Conservation (phyloP, 1,140 invertebrate genomes). For the Samia ricini region DNA sequence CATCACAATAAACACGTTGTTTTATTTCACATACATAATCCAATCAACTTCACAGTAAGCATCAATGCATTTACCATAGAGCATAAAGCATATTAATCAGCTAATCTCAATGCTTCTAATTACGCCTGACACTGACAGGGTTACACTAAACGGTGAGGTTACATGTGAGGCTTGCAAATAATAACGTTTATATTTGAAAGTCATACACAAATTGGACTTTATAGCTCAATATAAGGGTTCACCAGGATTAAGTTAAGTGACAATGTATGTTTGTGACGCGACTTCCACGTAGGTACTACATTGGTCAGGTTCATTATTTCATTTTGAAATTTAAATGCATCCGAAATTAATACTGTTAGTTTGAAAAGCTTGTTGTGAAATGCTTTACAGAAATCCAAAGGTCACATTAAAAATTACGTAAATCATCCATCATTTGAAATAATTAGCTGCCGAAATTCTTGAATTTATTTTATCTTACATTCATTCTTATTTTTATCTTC, state of each 20-base stretch:
- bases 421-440: neutral
- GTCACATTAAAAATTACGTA: neutral
- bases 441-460: neutral
- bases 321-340: neutral
- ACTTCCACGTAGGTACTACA: neutral
- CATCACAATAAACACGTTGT: conserved; percentile 48
- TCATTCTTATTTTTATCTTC: too few species aligned
- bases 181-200: neutral
- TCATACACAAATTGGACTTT: neutral
- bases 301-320: neutral
- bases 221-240: neutral
- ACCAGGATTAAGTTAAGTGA: neutral
- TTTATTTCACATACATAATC: conserved; percentile 60
- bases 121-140: conserved; percentile 64
- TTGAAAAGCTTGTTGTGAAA: neutral
- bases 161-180: conserved; percentile 20
- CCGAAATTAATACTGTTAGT: neutral
- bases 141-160: conserved; percentile 57
- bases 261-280: neutral
- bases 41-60: conserved; percentile 49
- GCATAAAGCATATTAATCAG: conserved; percentile 68
- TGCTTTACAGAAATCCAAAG: neutral
- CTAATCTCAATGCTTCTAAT: conserved; percentile 69
- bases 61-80: conserved; percentile 47
- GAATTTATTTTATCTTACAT: too few species aligned